Evolutionary conservation across 2,888 invertebrate genomes (phyloP), one percentile per base, ranked within the genome.

Genomic region (Hypomecis punctinalis): DNA sequence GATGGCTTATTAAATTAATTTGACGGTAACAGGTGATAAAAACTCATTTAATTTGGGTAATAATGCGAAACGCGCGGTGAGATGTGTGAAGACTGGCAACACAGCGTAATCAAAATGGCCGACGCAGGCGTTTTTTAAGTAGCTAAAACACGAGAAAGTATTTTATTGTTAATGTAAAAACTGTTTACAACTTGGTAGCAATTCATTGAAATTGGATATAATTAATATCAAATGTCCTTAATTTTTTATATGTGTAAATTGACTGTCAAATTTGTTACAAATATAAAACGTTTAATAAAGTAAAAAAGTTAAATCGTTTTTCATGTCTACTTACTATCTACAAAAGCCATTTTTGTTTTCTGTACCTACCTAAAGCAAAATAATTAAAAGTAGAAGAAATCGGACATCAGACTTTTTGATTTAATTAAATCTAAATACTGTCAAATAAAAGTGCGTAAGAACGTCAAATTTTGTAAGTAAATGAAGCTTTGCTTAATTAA

Each of bases 1-100:
- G 73, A 76, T 74, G 73, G 70, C 64, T 63, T 70, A 64, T 79
- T 76, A 74, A 76, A 69, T 64, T 68, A 74, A 75, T 77, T 76
- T 75, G 76, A 73, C 69, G 62, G 75, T 77, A 72, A 76, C 72
- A 63, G 73, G 70, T 73, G 75, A 68, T 70, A 66, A 71, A 63
- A 65, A 36, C 66, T 58, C 51, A 70, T 73, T 73, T 76, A 76
- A 79, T 76, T 75, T 72, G 60, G 13, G 36, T 64, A 54, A 68
- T 54, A 61, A 55, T 61, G 68, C 42, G 45, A 69, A 61, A 63
- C 55, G 68, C 37, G 59, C 56, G 63, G 58, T 23, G 37, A 60
- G 54, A 65, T 48, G 63, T 56, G 61, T 60, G 51, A 58, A 58
- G 40, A 59, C 55, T 52, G 55, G 36, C 42, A 40, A 51, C 39